Evolutionary conservation across 2,113 vertebrate species (phyloP).

Genomic region (Mus musculus): GRCm39 chr4:62267001-62267500

Average conservation of each 20-base stretch:
- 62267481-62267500: neutral
- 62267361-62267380: neutral
- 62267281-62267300: neutral
- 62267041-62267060: neutral
- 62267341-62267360: neutral
- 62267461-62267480: neutral
- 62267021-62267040: neutral
- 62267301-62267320: neutral
- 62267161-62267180: conserved; percentile 6
- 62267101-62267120: neutral
- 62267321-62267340: neutral
- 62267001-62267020: neutral
- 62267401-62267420: neutral
- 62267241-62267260: conserved; percentile 8
- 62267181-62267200: neutral
- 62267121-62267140: neutral
- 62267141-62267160: neutral
- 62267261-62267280: neutral
- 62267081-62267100: neutral
- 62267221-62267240: conserved; percentile 38
- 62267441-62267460: neutral
- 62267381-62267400: neutral
- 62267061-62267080: neutral
- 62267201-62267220: neutral
- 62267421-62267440: neutral